These are phyloP conservation scores for Homalodisca vitripennis DNA, from an alignment of 1,140 invertebrate genomes.

Conservation along the genomic window DNA sequence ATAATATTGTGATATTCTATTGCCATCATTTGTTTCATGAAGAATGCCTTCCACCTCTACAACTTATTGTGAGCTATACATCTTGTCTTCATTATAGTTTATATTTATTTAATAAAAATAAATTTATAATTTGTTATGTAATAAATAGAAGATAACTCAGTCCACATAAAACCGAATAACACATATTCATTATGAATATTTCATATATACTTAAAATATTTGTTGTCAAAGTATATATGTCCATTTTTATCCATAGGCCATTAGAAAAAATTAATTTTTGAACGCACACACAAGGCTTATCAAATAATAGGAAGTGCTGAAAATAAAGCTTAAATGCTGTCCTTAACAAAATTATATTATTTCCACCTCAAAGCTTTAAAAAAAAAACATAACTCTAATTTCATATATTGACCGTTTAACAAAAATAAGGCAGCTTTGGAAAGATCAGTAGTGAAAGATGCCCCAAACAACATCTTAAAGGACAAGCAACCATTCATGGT, in stretches of 20 bases:
- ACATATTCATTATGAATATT: not conserved
- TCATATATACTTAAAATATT: not conserved
- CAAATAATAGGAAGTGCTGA: too few relatives aligned
- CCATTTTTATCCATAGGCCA: not conserved
- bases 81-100: not conserved
- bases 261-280: too few relatives aligned
- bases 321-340: too few relatives aligned
- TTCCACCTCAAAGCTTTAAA: too few relatives aligned
- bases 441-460: too few relatives aligned
- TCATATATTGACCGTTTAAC: too few relatives aligned
- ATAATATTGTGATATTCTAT: slow-evolving; percentile 77
- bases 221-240: not conserved
- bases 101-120: not conserved
- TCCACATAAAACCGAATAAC: not conserved
- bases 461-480: too few relatives aligned
- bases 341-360: too few relatives aligned
- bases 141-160: not conserved
- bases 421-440: too few relatives aligned
- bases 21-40: slow-evolving; percentile 90
- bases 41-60: slow-evolving; percentile 63
- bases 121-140: not conserved
- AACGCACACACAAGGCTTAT: too few relatives aligned
- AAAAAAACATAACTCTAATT: too few relatives aligned
- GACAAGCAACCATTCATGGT: too few relatives aligned
- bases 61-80: slow-evolving; percentile 18